Percentiles rank a stretch among this genome's conserved stretches.
These are phyloP conservation scores for Pachymerium ferrugineum DNA, from an alignment of 2,888 invertebrate genomes.

Conservation along the genomic window DNA sequence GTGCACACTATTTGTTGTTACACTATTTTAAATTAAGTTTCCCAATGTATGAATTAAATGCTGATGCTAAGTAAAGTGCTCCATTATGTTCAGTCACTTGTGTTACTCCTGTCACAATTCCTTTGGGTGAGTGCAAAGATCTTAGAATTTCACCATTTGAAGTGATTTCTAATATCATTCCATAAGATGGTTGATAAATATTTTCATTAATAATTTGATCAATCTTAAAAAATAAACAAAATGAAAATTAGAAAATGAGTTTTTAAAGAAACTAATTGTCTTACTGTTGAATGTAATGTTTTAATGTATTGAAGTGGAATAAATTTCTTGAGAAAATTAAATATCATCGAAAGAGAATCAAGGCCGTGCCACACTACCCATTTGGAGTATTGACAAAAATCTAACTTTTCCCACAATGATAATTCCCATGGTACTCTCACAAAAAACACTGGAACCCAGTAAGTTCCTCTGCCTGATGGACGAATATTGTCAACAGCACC, in stretches of 20 bases:
- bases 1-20: no score
- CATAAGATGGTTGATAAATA: constrained; percentile 40
- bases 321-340: neutral
- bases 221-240: neutral
- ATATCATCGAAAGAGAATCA: neutral
- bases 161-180: constrained; percentile 44
- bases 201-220: neutral
- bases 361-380: neutral
- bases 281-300: neutral
- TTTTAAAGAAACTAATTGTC: neutral
- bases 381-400: neutral
- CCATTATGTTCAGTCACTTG: constrained; percentile 45
- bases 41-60: neutral
- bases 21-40: neutral
- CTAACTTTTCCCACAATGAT: neutral
- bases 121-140: constrained; percentile 46
- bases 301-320: neutral
- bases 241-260: neutral
- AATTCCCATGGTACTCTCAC: neutral
- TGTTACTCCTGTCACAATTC: constrained; percentile 41
- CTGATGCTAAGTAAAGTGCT: constrained; percentile 43
- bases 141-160: constrained; percentile 43
- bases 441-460: neutral
- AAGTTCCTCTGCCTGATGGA: no score
- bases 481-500: neutral